Evolutionary conservation across 2,797 vertebrate species (phyloP).

Genomic region (Pangasius krempfi): DNA sequence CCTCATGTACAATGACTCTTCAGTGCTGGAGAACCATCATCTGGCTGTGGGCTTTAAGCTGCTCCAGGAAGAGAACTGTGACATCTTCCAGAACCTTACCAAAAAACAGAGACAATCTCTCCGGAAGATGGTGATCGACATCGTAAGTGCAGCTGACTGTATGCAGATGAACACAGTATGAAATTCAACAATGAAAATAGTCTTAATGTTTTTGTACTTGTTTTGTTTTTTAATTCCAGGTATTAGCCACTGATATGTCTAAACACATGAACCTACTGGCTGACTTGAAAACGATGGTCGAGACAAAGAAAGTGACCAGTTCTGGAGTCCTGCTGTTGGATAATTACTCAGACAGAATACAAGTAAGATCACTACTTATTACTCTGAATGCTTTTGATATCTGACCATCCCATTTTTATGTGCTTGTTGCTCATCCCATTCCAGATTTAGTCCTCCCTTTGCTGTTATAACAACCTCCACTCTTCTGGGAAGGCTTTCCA

Average conservation of each 20-base stretch:
- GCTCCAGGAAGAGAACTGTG: conserved; percentile 80
- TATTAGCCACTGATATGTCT: conserved; percentile 84
- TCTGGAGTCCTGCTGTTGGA: conserved; percentile 80
- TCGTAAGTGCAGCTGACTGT: conserved; percentile 65
- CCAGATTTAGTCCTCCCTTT: background rate
- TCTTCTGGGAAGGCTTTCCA: background rate
- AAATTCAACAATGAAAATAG: background rate
- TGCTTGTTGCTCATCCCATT: background rate
- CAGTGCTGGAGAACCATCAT: conserved; percentile 83
- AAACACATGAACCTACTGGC: conserved; percentile 85
- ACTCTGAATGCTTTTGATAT: too few species aligned
- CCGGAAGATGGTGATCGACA: conserved; percentile 82
- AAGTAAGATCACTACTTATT: conserved; percentile 64
- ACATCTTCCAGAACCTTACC: conserved; percentile 81
- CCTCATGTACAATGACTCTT: conserved; percentile 81
- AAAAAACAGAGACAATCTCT: conserved; percentile 77
- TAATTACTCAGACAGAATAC: conserved; percentile 82
- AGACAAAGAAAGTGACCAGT: conserved; percentile 85
- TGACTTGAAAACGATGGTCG: conserved; percentile 85
- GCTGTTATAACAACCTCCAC: background rate
- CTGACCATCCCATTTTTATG: background rate
- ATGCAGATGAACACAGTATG: background rate
- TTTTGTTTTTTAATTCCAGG: conserved; percentile 61
- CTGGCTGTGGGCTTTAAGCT: conserved; percentile 84
- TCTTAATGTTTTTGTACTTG: background rate